Conservation (phyloP, 2,113 vertebrate genomes). For the Emydocephalus ijimae region DNA sequence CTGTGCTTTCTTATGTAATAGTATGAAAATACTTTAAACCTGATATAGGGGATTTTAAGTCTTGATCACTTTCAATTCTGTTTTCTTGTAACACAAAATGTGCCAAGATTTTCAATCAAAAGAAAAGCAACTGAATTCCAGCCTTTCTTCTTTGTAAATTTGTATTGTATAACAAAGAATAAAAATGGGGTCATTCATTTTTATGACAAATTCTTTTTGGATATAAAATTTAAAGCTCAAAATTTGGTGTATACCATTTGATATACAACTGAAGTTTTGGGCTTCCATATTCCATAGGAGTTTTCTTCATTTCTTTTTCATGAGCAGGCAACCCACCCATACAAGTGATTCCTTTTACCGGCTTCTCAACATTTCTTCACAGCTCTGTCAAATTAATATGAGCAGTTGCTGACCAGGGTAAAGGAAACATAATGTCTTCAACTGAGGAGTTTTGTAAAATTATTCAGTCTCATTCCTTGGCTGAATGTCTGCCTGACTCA, state of each 20-base stretch:
- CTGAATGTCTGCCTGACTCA: background rate
- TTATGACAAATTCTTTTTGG: background rate
- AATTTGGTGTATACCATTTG: background rate
- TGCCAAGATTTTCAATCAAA: background rate
- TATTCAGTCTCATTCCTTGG: background rate
- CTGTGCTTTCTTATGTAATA: background rate
- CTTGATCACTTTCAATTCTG: background rate
- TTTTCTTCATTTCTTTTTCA: background rate
- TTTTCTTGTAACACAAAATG: background rate
- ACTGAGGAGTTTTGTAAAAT: background rate
- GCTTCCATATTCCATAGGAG: slow-evolving; percentile 3
- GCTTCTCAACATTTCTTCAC: background rate
- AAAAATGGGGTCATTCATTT: background rate
- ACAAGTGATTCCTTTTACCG: background rate
- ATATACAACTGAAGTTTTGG: background rate
- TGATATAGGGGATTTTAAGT: background rate
- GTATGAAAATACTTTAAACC: background rate
- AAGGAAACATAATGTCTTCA: background rate
- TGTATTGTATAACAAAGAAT: background rate
- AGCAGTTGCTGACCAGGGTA: background rate
- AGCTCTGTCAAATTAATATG: background rate
- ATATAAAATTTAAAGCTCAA: slow-evolving; percentile 18
- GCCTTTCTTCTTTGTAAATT: background rate
- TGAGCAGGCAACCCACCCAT: background rate
- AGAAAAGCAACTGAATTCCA: background rate